A percentile compares a stretch with the other conserved stretches of the same genome.
phyloP scores from a whole-genome alignment of 2,888 invertebrate species.

The Oxytorus armatus region DNA sequence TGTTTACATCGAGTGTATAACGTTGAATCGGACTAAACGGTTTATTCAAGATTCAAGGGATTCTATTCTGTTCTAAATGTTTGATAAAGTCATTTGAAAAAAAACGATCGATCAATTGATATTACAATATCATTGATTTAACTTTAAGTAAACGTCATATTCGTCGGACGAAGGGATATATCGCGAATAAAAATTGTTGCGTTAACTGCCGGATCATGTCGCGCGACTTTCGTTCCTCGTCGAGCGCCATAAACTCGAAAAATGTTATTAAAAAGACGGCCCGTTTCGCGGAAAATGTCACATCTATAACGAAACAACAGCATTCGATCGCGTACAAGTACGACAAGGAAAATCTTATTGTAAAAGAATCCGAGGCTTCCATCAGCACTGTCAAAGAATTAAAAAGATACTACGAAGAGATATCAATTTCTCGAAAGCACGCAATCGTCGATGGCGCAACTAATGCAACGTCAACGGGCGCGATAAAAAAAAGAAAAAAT shows the following conservation, averaged over 20 bases:
- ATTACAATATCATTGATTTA: neutral
- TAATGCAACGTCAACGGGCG: constrained; percentile 26
- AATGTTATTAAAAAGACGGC: constrained; percentile 5
- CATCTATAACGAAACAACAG: neutral
- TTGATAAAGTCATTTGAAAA: neutral
- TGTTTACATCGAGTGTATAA: constrained; percentile 24
- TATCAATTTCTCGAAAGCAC: neutral
- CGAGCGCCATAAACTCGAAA: neutral
- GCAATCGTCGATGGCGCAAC: neutral
- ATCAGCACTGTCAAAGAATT: constrained; percentile 23
- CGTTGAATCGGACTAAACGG: neutral
- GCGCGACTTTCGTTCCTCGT: constrained; percentile 9
- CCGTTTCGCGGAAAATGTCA: constrained; percentile 1
- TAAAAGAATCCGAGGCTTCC: constrained; percentile 19
- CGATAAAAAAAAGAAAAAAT: constrained; percentile 35
- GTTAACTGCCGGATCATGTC: constrained; percentile 4
- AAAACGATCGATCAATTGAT: neutral
- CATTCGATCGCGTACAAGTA: neutral
- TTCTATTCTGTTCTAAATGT: too few species aligned
- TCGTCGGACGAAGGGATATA: constrained; percentile 21
- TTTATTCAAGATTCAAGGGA: constrained; percentile 6
- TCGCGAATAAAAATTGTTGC: neutral
- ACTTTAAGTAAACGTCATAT: neutral
- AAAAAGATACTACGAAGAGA: constrained; percentile 44
- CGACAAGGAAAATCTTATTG: constrained; percentile 53